Percentiles rank a stretch among this genome's conserved stretches.
Evolutionary conservation across 1,140 invertebrate genomes (phyloP).

Genomic region (Cydia fagiglandana): DNA sequence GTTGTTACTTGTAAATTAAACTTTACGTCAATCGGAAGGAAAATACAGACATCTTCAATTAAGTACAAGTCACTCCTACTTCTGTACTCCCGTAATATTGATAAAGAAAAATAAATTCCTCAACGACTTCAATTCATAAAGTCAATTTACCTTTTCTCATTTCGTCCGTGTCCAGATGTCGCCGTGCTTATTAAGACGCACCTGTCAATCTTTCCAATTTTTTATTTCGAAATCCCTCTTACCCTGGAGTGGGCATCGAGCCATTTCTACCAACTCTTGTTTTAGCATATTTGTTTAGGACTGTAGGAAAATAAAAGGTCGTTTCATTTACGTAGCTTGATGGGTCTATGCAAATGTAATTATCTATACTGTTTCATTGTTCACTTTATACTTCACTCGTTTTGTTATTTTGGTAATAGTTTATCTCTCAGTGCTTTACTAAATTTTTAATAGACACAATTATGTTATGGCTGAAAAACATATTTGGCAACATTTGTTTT

Average conservation of each 20-base stretch:
- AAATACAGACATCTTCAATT: background rate
- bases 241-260: conserved; percentile 64
- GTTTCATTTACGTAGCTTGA: conserved; percentile 59
- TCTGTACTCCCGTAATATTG: background rate
- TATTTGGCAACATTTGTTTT: too few species aligned
- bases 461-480: too few species aligned
- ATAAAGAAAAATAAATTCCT: conserved; percentile 29
- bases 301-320: conserved; percentile 52
- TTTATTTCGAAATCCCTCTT: conserved; percentile 71
- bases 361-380: conserved; percentile 15
- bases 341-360: conserved; percentile 41
- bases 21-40: background rate
- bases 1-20: background rate
- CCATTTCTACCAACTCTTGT: conserved; percentile 59
- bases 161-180: conserved; percentile 66
- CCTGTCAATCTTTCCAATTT: conserved; percentile 76
- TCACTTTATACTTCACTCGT: background rate
- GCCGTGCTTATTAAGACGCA: conserved; percentile 76
- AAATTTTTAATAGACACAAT: too few species aligned
- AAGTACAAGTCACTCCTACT: background rate
- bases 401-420: background rate
- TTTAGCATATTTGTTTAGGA: conserved; percentile 75
- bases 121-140: conserved; percentile 66
- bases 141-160: conserved; percentile 76
- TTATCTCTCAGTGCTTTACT: too few species aligned